Conservation (phyloP, 2,888 invertebrate genomes). For the Erebia aethiops region DNA sequence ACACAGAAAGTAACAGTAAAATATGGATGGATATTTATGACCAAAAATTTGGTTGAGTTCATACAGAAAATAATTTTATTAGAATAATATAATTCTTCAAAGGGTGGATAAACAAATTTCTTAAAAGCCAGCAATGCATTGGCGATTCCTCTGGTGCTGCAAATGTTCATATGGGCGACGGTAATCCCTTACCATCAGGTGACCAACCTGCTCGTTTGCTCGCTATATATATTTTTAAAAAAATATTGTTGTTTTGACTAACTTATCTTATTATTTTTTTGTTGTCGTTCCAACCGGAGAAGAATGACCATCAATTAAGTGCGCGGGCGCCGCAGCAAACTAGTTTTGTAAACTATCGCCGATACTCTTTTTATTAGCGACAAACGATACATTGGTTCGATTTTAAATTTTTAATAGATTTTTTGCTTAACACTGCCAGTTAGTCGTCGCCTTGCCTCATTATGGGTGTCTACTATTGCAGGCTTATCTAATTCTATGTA, state of each 20-base stretch:
- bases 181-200: too few relatives aligned
- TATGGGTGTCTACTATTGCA: slow-evolving; percentile 1
- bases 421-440: slow-evolving; percentile 27
- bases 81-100: too few relatives aligned
- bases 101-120: too few relatives aligned
- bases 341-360: slow-evolving; percentile 64
- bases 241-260: background rate
- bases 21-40: too few relatives aligned
- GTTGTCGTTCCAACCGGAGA: slow-evolving; percentile 56
- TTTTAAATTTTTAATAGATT: slow-evolving; percentile 35
- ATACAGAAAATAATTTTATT: background rate
- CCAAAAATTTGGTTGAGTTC: background rate
- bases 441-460: slow-evolving; percentile 30
- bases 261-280: slow-evolving; percentile 43
- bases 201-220: too few relatives aligned
- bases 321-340: slow-evolving; percentile 67
- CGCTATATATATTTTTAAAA: too few relatives aligned
- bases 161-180: too few relatives aligned
- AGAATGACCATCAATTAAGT: slow-evolving; percentile 67
- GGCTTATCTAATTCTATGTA: background rate
- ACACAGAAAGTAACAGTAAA: too few relatives aligned
- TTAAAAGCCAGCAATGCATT: too few relatives aligned
- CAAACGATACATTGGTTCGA: slow-evolving; percentile 40
- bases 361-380: slow-evolving; percentile 51
- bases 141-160: too few relatives aligned